Evolutionary conservation across 1,140 invertebrate genomes (phyloP).

Genomic region (Tetramorium simillimum): DNA sequence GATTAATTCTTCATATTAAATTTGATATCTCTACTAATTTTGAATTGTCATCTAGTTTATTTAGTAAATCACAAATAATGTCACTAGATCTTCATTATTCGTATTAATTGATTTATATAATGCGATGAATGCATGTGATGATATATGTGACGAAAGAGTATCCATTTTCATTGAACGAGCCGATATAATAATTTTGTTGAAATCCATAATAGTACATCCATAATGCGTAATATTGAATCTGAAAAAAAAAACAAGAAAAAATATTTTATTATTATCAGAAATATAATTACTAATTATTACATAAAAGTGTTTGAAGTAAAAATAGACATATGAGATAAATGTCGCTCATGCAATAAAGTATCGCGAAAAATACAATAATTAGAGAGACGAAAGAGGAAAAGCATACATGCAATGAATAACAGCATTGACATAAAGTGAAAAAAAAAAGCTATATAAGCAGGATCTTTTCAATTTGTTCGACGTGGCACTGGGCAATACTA

Average conservation of each 20-base stretch:
- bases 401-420: background rate
- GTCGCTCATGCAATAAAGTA: background rate
- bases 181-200: background rate
- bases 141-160: background rate
- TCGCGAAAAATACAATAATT: background rate
- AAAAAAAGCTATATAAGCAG: background rate
- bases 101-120: background rate
- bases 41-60: background rate
- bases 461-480: conserved; percentile 19
- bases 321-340: background rate
- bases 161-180: background rate
- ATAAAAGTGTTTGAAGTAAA: background rate
- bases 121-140: background rate
- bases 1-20: background rate
- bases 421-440: background rate
- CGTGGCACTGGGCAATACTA: conserved; percentile 4
- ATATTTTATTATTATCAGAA: conserved; percentile 27
- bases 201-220: background rate
- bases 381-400: background rate
- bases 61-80: background rate
- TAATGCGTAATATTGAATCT: conserved; percentile 9
- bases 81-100: background rate
- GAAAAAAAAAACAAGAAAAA: conserved; percentile 27
- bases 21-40: background rate
- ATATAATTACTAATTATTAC: background rate